phyloP scores from a whole-genome alignment of 2,113 vertebrate species.

The Thalassarche chlororhynchos region DNA sequence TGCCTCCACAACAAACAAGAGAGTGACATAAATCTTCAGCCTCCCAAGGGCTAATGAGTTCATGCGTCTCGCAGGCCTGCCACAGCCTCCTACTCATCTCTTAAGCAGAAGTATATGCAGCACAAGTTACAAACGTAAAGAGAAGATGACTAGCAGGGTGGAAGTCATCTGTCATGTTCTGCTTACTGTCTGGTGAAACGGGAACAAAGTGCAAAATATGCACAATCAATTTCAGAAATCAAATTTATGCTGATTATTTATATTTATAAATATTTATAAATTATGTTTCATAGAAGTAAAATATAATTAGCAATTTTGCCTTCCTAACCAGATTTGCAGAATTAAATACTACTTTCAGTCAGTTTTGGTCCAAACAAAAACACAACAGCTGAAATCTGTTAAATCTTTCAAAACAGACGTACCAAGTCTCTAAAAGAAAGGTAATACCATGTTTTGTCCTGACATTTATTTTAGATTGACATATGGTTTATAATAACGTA shows the following conservation, averaged over 20 bases:
- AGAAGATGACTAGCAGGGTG: neutral
- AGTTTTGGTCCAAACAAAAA: neutral
- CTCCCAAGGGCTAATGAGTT: neutral
- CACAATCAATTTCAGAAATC: neutral
- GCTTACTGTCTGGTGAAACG: neutral
- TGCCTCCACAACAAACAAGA: neutral
- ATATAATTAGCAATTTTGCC: neutral
- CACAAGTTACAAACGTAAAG: accelerated
- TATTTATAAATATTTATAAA: neutral
- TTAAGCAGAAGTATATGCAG: accelerated
- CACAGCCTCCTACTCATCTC: neutral
- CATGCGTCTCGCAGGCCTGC: neutral
- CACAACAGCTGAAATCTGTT: neutral
- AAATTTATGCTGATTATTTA: neutral
- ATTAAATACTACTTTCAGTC: neutral
- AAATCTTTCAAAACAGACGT: neutral
- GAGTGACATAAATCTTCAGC: neutral
- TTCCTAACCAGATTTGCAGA: neutral
- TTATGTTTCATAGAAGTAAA: neutral
- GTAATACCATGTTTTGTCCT: neutral
- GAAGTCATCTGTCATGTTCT: neutral
- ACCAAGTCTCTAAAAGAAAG: neutral
- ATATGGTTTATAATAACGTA: neutral
- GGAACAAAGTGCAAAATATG: neutral
- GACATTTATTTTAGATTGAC: neutral